Percentiles rank a stretch among this genome's conserved stretches.
Conservation (phyloP, 2,113 vertebrate genomes). For the Peromyscus leucopus region DNA sequence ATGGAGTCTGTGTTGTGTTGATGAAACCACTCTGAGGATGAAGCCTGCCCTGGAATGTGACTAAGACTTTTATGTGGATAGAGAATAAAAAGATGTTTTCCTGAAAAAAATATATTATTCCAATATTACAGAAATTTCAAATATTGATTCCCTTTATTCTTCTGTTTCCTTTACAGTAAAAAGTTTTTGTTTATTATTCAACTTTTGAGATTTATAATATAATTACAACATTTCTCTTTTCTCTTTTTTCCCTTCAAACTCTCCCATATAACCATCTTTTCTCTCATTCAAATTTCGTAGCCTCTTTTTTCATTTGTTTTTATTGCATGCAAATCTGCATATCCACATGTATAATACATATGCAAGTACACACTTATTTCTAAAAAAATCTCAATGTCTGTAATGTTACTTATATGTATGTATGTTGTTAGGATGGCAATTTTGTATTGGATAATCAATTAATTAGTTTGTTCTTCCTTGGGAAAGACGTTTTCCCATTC, state of each 20-base stretch:
- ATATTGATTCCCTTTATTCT: neutral
- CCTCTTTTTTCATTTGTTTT: neutral
- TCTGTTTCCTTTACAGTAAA: neutral
- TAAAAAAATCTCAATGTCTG: neutral
- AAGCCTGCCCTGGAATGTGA: neutral
- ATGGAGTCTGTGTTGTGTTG: neutral
- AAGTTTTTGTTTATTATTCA: neutral
- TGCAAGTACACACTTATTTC: too few species aligned
- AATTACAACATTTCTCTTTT: neutral
- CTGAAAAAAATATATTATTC: neutral
- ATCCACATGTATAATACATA: too few species aligned
- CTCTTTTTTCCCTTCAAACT: neutral
- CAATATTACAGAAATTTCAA: neutral
- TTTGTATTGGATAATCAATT: neutral
- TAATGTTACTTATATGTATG: neutral
- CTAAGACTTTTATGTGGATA: neutral
- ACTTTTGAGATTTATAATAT: neutral
- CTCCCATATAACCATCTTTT: neutral
- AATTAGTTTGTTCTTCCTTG: neutral
- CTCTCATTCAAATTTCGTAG: neutral
- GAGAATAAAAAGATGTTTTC: neutral
- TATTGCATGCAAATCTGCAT: neutral
- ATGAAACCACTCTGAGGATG: neutral
- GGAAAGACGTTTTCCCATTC: neutral
- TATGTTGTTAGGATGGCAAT: neutral